phyloP scores from a whole-genome alignment of 1,140 invertebrate species.

The Pachyrhynchus sulphureomaculatus region DNA sequence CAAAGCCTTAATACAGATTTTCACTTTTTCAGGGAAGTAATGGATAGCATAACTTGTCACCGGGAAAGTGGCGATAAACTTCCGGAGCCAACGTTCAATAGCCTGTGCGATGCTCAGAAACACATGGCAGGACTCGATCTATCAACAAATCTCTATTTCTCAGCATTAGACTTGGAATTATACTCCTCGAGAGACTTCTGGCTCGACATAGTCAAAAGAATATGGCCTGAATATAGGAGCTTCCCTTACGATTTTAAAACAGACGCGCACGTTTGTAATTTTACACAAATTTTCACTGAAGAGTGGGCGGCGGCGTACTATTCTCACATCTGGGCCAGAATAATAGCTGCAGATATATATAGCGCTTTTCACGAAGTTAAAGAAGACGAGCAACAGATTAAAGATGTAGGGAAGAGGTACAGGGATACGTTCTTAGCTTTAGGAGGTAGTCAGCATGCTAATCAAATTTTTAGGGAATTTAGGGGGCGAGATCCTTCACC shows the following conservation, averaged over 20 bases:
- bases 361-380: conserved; percentile 77
- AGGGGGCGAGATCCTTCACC: conserved; percentile 87
- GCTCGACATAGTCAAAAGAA: conserved; percentile 68
- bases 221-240: conserved; percentile 78
- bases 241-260: conserved; percentile 69
- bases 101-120: conserved; percentile 62
- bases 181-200: conserved; percentile 78
- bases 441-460: conserved; percentile 76
- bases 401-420: conserved; percentile 68
- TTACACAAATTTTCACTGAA: conserved; percentile 71
- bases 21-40: conserved; percentile 52
- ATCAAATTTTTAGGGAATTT: conserved; percentile 86
- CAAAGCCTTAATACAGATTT: too few relatives aligned
- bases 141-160: conserved; percentile 78
- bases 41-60: conserved; percentile 73
- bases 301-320: conserved; percentile 77
- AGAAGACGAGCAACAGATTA: conserved; percentile 54
- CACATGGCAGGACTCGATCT: conserved; percentile 79
- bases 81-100: conserved; percentile 64
- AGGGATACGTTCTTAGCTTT: conserved; percentile 82
- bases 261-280: conserved; percentile 78
- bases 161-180: conserved; percentile 82
- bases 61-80: conserved; percentile 71
- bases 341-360: conserved; percentile 88
- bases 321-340: conserved; percentile 75